phyloP scores from a whole-genome alignment of 2,888 invertebrate genomes.

The Eristalis intricaria region DNA sequence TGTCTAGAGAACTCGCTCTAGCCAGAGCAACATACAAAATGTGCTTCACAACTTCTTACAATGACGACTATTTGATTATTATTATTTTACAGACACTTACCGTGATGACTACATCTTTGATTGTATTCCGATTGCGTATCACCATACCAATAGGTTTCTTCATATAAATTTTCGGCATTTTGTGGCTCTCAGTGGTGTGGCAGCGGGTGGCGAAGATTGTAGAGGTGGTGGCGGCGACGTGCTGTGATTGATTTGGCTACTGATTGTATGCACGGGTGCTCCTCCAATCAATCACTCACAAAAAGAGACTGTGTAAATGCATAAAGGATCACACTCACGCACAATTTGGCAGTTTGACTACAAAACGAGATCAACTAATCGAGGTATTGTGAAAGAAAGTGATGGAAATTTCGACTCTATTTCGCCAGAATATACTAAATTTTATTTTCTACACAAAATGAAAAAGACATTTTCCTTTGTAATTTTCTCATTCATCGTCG shows the following conservation, averaged over 20 bases:
- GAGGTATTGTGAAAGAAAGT: not conserved
- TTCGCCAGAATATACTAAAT: not conserved
- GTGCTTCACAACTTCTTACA: not conserved
- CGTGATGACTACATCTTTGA: conserved; percentile 94
- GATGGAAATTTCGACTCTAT: conserved; percentile 12
- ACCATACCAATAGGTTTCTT: conserved; percentile 92
- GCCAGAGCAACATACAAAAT: not conserved
- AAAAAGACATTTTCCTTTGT: conserved; percentile 28
- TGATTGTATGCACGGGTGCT: conserved; percentile 46
- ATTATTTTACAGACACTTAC: conserved; percentile 75
- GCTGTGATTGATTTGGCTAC: conserved; percentile 28
- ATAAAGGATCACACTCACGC: conserved; percentile 34
- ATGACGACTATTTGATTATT: not conserved
- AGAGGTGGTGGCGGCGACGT: not conserved
- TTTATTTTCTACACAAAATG: conserved; percentile 14
- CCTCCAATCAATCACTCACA: conserved; percentile 60
- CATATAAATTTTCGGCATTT: conserved; percentile 81
- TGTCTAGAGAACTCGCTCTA: conserved; percentile 4
- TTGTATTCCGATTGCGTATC: conserved; percentile 92
- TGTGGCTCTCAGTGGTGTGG: conserved; percentile 35
- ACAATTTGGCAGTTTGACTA: conserved; percentile 8
- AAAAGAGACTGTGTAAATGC: conserved; percentile 27
- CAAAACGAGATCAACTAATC: not conserved
- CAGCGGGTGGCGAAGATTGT: not conserved
- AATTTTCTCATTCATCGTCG: conserved; percentile 63